Evolutionary conservation across 2,888 invertebrate genomes (phyloP).

Genomic region (Entomobrya proxima): DNA sequence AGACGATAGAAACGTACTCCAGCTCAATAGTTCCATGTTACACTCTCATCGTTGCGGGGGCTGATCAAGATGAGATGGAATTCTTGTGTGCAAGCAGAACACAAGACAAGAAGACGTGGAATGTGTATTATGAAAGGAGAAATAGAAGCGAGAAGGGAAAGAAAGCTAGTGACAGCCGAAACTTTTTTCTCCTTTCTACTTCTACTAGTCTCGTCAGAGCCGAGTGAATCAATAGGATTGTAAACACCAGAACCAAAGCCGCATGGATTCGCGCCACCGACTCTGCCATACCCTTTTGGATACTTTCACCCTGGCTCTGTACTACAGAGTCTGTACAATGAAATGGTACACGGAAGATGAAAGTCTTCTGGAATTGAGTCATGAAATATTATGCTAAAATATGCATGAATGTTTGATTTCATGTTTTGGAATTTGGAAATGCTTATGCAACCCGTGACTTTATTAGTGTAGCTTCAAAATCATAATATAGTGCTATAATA

Average conservation of each 20-base stretch:
- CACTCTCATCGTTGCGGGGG: background rate
- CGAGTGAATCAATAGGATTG: conserved; percentile 53
- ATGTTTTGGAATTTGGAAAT: no score
- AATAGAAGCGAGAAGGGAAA: background rate
- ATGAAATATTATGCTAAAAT: no score
- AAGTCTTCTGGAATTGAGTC: no score
- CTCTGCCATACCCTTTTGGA: conserved; percentile 46
- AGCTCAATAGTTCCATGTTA: no score
- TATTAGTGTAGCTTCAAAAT: no score
- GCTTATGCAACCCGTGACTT: no score
- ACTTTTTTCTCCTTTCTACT: background rate
- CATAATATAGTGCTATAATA: no score
- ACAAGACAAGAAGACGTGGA: background rate
- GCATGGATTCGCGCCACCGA: conserved; percentile 62
- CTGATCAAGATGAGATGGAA: background rate
- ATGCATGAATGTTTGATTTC: no score
- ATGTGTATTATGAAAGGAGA: background rate
- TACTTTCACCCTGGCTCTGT: conserved; percentile 41
- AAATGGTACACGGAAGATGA: no score
- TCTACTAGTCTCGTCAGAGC: background rate
- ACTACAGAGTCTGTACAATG: no score
- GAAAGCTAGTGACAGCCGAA: conserved; percentile 46
- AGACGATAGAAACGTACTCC: no score
- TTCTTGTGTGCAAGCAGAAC: background rate
- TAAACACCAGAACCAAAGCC: conserved; percentile 54